Percentiles rank a stretch among this genome's conserved stretches.
These are phyloP conservation scores for Arizona elegans DNA, from an alignment of 2,113 vertebrate species.

Conservation along the genomic window DNA sequence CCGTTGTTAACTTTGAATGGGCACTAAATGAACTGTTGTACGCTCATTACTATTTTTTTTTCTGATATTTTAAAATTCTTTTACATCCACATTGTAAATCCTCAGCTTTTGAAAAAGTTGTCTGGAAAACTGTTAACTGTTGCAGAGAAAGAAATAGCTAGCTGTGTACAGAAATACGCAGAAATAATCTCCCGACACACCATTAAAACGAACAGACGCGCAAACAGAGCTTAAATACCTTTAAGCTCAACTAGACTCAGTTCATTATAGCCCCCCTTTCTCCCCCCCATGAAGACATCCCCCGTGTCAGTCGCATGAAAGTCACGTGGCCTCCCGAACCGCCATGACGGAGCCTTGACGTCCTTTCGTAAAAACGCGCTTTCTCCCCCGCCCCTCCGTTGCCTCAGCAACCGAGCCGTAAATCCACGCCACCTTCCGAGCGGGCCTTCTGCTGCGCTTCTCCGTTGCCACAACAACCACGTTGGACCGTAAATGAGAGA, in stretches of 20 bases:
- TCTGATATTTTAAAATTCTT: neutral
- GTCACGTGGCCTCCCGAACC: neutral
- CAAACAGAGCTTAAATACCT: neutral
- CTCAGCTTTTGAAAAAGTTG: neutral
- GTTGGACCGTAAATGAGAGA: neutral
- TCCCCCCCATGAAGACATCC: rapidly evolving
- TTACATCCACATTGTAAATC: neutral
- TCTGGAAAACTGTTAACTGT: neutral
- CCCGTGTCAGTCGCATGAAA: neutral
- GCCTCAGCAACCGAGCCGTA: neutral
- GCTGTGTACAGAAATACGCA: neutral
- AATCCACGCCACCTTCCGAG: neutral
- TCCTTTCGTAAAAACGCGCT: neutral
- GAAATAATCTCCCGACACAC: neutral
- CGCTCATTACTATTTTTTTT: neutral
- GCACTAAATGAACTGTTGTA: too few relatives aligned
- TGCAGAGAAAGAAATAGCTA: neutral
- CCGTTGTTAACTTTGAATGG: too few relatives aligned
- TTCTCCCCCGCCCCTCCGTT: neutral
- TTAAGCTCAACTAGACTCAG: neutral
- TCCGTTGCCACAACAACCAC: neutral
- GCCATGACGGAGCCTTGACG: neutral
- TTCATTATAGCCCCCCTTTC: neutral
- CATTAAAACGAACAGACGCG: neutral
- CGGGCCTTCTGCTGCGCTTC: neutral